Conservation (phyloP, 2,888 invertebrate genomes). For the Pseudoips prasinana region DNA sequence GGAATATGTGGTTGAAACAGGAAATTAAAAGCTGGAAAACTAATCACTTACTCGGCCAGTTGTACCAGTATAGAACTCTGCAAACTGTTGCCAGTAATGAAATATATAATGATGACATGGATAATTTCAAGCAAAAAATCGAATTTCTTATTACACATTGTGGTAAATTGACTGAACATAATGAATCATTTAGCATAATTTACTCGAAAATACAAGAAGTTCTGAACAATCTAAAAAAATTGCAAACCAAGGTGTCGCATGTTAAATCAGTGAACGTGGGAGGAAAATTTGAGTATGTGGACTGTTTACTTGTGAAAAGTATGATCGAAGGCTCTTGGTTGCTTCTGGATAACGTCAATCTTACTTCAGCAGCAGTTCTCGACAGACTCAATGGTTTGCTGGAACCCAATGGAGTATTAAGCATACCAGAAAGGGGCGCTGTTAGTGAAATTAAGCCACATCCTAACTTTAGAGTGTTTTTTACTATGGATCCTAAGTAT, state of each 20-base stretch:
- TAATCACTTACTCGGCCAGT: conserved; percentile 51
- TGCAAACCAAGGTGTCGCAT: conserved; percentile 67
- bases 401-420: conserved; percentile 94
- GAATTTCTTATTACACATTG: conserved; percentile 53
- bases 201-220: conserved; percentile 45
- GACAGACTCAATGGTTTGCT: conserved; percentile 97
- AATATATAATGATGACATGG: conserved; percentile 42
- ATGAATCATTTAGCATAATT: conserved; percentile 25
- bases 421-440: conserved; percentile 95
- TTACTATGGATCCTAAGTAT: conserved; percentile 96
- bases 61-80: conserved; percentile 54
- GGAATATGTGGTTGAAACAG: conserved; percentile 62
- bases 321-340: conserved; percentile 92
- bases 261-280: conserved; percentile 87
- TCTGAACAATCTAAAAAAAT: conserved; percentile 50
- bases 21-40: conserved; percentile 42
- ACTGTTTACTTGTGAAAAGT: conserved; percentile 93
- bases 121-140: conserved; percentile 54
- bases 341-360: conserved; percentile 95
- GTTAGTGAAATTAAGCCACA: conserved; percentile 91
- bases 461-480: conserved; percentile 94
- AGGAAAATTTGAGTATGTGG: conserved; percentile 97
- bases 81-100: conserved; percentile 30
- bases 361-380: conserved; percentile 97
- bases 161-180: conserved; percentile 39